Percentiles rank a stretch among this genome's conserved stretches.
Evolutionary conservation across 2,113 vertebrate genomes (phyloP).

Genomic region (Phaethornis superciliosus): DNA sequence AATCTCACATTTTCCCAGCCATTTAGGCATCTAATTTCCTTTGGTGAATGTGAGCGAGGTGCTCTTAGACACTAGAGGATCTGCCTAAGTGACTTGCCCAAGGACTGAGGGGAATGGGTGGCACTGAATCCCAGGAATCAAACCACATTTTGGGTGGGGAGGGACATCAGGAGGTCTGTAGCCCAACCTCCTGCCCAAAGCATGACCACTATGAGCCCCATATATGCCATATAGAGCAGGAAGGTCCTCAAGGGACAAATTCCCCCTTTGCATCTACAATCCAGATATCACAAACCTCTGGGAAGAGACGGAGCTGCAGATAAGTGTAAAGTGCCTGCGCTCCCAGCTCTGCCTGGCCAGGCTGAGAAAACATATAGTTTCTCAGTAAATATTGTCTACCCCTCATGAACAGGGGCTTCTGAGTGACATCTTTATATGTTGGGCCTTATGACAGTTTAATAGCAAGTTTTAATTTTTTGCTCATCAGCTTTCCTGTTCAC

Average conservation of each 20-base stretch:
- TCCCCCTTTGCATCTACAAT: neutral
- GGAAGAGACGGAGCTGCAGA: neutral
- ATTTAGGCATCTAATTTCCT: neutral
- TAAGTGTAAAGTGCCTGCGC: neutral
- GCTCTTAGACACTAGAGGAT: neutral
- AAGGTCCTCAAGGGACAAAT: neutral
- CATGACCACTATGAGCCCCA: accelerated
- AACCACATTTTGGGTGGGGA: neutral
- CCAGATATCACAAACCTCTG: neutral
- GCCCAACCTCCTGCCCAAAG: neutral
- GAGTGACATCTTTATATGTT: constrained; percentile 53
- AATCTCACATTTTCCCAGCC: neutral
- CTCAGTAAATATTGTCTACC: constrained; percentile 36
- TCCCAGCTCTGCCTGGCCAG: neutral
- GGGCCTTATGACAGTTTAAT: constrained; percentile 43
- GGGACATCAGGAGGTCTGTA: neutral
- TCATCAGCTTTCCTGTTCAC: constrained; percentile 61
- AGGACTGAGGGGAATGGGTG: neutral
- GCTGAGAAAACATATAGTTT: neutral
- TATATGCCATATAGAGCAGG: neutral
- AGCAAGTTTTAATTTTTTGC: constrained; percentile 57
- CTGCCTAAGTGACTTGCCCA: neutral
- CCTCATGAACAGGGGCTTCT: neutral
- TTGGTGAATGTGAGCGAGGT: neutral
- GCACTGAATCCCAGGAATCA: neutral